Evolutionary conservation across 2,888 invertebrate genomes (phyloP).

Genomic region (Cataglyphis albicans): DNA sequence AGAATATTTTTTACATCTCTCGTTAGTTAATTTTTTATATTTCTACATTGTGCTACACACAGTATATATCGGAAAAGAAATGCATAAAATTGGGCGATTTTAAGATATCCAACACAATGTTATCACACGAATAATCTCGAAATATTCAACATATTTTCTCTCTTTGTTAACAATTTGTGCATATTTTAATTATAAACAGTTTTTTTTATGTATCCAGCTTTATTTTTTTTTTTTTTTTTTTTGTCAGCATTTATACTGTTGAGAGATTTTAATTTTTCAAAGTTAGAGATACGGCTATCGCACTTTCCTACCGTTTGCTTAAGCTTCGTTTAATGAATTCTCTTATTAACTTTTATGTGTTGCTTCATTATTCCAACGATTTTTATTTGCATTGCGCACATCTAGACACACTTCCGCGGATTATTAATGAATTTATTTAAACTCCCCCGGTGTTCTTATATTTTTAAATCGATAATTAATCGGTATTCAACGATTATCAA

Average conservation of each 20-base stretch:
- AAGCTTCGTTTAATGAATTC: slow-evolving; percentile 36
- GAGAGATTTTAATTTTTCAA: not conserved
- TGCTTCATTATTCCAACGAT: slow-evolving; percentile 27
- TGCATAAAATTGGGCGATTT: not conserved
- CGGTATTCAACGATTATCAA: not conserved
- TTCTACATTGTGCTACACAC: not conserved
- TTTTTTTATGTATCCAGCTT: not conserved
- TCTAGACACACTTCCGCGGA: not conserved
- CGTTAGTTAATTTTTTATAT: not conserved
- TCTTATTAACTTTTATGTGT: slow-evolving; percentile 17
- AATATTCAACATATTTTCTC: not conserved
- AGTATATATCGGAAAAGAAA: not conserved
- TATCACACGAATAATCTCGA: not conserved
- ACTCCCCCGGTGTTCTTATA: not conserved
- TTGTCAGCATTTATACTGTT: not conserved
- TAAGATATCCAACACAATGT: not conserved
- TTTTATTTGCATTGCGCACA: slow-evolving; percentile 33
- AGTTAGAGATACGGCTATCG: not conserved
- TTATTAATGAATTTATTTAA: slow-evolving; percentile 16
- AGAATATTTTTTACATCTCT: not conserved
- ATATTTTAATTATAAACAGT: not conserved
- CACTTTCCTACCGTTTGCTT: slow-evolving; percentile 17
- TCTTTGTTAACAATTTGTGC: not conserved
- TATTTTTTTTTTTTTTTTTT: slow-evolving; percentile 39
- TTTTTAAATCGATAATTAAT: not conserved